Base-by-base conservation (phyloP, 2,797 vertebrate genomes). In the Semaprochilodus insignis region DNA sequence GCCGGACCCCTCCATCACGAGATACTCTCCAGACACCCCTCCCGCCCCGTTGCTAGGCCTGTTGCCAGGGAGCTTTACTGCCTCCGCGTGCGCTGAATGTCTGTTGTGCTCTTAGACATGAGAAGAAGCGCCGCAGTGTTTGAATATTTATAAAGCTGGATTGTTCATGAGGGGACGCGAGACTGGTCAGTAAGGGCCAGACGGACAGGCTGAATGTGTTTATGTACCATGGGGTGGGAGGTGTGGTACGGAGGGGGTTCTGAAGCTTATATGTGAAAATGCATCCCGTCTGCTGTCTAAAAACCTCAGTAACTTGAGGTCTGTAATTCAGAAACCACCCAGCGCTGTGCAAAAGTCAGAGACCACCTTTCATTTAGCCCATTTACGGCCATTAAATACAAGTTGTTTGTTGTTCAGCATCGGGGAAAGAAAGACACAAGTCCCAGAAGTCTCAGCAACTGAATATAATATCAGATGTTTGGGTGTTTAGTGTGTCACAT, bases 121-220 rank as follows among this genome's bases (percentile, higher is more conserved):
- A 93, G 93, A 94, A 93, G 91, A 94, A 93, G 91, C 90, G 93
- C 94, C 93, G 94, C 94, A 95, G 92, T 92, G 93, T 94, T 92
- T 95, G 94, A 95, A 95, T 95, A 95, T 95, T 95, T 94, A 95
- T 95, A 93, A 93, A 89, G 87, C 86, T 77, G 88, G 88, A 92
- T 90, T 88, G 89, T 92, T 94, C 91, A 90, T 92, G 91, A 73
- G 36, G 36, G 15, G 69, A 44, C 65, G 51, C 52, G 21, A 14
- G 48, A 69, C 51, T 17, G 19, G 70, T 67, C 55, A 57, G 66
- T 5, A 13, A 54, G 70, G 54, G 6, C 16, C 1, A 51, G 2
- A n/a, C 19, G 57, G 10, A 15, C 63, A n/a, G 34, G 36, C 44
- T 40, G 31, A 1, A n/a, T 62, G 69, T 19, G 25, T 48, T 48